Evolutionary conservation across 2,113 vertebrate species (phyloP).

Genomic region (Microcebus ravelobensis): DNA sequence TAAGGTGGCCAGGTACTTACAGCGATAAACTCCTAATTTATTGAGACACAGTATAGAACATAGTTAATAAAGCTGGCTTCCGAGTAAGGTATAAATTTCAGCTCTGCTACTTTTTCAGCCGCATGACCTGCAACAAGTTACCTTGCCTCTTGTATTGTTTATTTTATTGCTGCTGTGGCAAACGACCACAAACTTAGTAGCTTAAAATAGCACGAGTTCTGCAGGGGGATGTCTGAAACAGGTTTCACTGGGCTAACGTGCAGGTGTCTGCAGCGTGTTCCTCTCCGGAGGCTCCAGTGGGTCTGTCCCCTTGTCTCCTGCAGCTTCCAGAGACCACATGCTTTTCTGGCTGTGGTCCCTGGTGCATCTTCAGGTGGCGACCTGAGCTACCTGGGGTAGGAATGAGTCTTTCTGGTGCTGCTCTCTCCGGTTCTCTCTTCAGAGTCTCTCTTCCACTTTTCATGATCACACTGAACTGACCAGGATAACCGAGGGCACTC

Average conservation of each 20-base stretch:
- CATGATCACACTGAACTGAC: background rate
- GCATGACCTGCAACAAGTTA: background rate
- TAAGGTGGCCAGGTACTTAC: background rate
- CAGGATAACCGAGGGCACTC: background rate
- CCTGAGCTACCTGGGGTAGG: background rate
- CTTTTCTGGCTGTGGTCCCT: background rate
- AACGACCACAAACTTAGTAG: background rate
- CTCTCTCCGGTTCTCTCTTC: background rate
- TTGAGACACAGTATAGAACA: no score
- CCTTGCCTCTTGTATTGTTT: background rate
- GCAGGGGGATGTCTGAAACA: background rate
- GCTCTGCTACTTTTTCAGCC: background rate
- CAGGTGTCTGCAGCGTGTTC: background rate
- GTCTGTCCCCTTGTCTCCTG: no score
- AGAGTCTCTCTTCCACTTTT: background rate
- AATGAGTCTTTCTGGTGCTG: accelerated
- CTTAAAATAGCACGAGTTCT: background rate
- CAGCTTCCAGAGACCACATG: background rate
- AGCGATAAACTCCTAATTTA: background rate
- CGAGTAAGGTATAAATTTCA: background rate
- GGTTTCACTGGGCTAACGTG: background rate
- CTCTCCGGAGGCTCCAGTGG: background rate
- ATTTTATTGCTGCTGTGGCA: background rate
- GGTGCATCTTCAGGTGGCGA: background rate
- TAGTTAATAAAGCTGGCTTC: background rate